Conservation (phyloP, 2,888 invertebrate species). For the Mythimna impura region DNA sequence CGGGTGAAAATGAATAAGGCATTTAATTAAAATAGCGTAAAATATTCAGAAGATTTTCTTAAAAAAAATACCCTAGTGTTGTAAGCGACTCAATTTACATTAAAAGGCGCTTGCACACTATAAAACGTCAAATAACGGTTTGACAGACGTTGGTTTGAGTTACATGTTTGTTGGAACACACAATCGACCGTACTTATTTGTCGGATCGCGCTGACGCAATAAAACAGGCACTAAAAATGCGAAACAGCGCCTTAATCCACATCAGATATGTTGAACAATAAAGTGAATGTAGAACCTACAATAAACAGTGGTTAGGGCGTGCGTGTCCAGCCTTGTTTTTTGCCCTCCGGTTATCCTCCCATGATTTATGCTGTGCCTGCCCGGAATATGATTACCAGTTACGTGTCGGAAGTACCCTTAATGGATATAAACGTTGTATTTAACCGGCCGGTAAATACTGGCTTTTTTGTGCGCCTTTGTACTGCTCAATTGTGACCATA, state of each 20-base stretch:
- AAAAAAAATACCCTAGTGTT: conserved; percentile 6
- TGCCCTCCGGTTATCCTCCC: conserved; percentile 83
- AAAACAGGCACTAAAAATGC: conserved; percentile 49
- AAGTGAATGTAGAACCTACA: conserved; percentile 80
- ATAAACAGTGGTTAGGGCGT: conserved; percentile 84
- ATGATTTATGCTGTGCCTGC: conserved; percentile 88
- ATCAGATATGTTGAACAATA: conserved; percentile 77
- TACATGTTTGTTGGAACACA: conserved; percentile 23
- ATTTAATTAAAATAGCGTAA: conserved; percentile 40
- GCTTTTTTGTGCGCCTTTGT: conserved; percentile 69
- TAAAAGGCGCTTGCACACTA: conserved; percentile 3
- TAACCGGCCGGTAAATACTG: conserved; percentile 80
- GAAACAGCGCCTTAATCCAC: conserved; percentile 68
- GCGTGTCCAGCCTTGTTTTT: conserved; percentile 80
- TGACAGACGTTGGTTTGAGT: conserved; percentile 5
- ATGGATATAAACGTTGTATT: conserved; percentile 89
- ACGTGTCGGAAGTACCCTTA: conserved; percentile 87
- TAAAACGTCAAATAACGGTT: not conserved
- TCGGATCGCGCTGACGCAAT: conserved; percentile 40
- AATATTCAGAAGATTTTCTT: conserved; percentile 23
- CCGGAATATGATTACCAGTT: conserved; percentile 86
- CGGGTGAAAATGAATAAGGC: conserved; percentile 33
- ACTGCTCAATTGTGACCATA: conserved; percentile 74
- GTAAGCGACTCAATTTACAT: conserved; percentile 13
- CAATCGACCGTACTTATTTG: conserved; percentile 39